phyloP scores from a whole-genome alignment of 2,797 vertebrate species.

The Eulemur coronatus region DNA sequence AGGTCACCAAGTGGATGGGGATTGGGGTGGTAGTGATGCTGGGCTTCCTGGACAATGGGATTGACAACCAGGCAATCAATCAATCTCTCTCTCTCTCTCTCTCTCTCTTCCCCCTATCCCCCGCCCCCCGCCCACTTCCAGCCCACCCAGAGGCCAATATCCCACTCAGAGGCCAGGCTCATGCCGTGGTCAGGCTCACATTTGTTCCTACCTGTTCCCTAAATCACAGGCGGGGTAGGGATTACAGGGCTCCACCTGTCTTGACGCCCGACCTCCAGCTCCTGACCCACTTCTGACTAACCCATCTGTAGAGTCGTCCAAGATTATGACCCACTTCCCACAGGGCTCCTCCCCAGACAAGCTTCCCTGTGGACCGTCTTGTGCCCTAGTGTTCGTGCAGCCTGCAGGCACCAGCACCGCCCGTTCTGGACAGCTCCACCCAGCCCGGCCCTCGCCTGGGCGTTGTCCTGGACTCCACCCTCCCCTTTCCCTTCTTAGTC shows the following conservation, averaged over 20 bases:
- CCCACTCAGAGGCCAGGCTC: neutral
- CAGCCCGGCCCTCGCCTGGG: conserved; percentile 30
- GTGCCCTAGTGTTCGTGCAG: neutral
- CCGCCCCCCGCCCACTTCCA: neutral
- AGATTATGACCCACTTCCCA: conserved; percentile 67
- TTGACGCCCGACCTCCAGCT: conserved; percentile 51
- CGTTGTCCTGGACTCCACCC: conserved; percentile 20
- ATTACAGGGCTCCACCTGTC: conserved; percentile 28
- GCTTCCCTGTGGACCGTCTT: conserved; percentile 17
- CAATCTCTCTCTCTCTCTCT: neutral
- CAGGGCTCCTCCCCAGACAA: conserved; percentile 55
- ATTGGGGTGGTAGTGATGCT: neutral
- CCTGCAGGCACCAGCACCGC: conserved; percentile 57
- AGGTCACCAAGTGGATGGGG: neutral
- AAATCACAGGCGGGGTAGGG: conserved; percentile 16
- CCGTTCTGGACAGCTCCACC: conserved; percentile 66
- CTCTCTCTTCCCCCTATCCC: too few species aligned
- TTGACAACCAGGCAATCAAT: neutral
- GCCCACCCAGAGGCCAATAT: neutral
- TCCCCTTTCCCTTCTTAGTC: neutral
- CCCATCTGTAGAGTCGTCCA: neutral
- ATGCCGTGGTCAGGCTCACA: neutral
- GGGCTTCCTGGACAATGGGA: neutral
- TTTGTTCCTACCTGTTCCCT: neutral
- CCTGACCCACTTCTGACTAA: conserved; percentile 74